These are phyloP conservation scores for Sinelater perroti DNA, from an alignment of 2,888 invertebrate genomes.

Conservation along the genomic window DNA sequence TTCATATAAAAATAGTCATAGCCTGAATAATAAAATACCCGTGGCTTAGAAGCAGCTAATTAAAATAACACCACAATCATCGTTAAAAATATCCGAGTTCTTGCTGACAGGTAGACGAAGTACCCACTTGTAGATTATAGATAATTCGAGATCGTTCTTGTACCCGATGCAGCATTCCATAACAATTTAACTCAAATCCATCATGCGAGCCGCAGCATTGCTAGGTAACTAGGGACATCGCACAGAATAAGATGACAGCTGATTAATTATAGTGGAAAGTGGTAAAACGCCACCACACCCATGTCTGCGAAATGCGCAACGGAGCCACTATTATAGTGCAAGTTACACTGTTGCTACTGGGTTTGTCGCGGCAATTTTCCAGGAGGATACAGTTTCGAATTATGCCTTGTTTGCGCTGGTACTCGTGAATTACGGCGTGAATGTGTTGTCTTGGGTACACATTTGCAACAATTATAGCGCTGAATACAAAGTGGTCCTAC, in stretches of 20 bases:
- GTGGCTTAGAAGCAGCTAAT: too few species aligned
- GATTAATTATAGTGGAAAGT: conserved; percentile 30
- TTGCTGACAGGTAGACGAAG: not conserved
- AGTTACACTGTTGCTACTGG: conserved; percentile 2
- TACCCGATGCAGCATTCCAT: conserved; percentile 13
- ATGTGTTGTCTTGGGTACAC: too few species aligned
- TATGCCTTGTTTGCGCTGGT: too few species aligned
- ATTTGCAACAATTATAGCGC: too few species aligned
- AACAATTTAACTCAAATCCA: conserved; percentile 16
- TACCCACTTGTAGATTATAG: conserved; percentile 15
- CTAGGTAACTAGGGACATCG: conserved; percentile 23
- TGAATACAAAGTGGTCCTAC: too few species aligned
- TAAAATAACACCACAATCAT: not conserved
- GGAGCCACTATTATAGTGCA: conserved; percentile 17
- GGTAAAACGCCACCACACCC: conserved; percentile 27
- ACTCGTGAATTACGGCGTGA: too few species aligned
- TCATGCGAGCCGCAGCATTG: conserved; percentile 12
- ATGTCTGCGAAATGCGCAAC: conserved; percentile 18
- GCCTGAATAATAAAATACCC: too few species aligned
- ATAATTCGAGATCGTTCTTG: conserved; percentile 2
- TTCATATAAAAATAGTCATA: too few species aligned
- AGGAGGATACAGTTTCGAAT: too few species aligned
- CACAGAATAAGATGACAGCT: conserved; percentile 25
- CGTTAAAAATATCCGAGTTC: not conserved
- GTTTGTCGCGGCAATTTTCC: conserved; percentile 12